Evolutionary conservation across 2,113 vertebrate species (phyloP).

Genomic region (Eulemur rufifrons): DNA sequence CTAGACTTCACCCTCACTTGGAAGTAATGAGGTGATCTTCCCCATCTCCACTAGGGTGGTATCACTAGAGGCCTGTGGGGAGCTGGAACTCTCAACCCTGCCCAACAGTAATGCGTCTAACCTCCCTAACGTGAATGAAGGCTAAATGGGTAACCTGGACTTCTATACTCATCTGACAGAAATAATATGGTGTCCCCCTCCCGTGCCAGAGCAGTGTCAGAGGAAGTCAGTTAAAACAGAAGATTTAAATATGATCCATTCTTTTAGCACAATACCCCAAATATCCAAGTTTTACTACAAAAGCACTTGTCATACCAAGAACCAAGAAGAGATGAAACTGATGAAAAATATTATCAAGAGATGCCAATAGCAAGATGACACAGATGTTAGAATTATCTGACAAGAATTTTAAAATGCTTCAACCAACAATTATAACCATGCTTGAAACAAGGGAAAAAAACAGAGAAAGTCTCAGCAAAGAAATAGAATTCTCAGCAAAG

Average conservation of each 20-base stretch:
- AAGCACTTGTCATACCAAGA: not conserved
- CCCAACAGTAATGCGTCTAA: not conserved
- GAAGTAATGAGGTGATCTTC: not conserved
- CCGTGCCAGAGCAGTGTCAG: not conserved
- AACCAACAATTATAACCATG: not conserved
- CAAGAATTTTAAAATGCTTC: not conserved
- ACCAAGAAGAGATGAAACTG: not conserved
- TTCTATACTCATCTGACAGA: not conserved
- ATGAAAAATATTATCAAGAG: slow-evolving; percentile 13
- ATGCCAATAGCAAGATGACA: not conserved
- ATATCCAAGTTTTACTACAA: not conserved
- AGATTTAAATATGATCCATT: slow-evolving; percentile 27
- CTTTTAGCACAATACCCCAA: not conserved
- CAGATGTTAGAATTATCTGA: not conserved
- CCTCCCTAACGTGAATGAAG: not conserved
- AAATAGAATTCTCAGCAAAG: not conserved
- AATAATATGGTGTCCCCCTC: not conserved
- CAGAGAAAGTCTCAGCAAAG: not conserved
- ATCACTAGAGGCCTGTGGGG: not conserved
- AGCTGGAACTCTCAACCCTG: not conserved
- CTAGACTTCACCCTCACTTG: not conserved
- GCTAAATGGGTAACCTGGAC: not conserved
- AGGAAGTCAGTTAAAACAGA: slow-evolving; percentile 24
- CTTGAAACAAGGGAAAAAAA: not conserved
- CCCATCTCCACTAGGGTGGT: not conserved